A percentile compares a stretch with the other conserved stretches of the same genome.
Conservation (phyloP, 1,140 invertebrate genomes). For the Conus betulinus region DNA sequence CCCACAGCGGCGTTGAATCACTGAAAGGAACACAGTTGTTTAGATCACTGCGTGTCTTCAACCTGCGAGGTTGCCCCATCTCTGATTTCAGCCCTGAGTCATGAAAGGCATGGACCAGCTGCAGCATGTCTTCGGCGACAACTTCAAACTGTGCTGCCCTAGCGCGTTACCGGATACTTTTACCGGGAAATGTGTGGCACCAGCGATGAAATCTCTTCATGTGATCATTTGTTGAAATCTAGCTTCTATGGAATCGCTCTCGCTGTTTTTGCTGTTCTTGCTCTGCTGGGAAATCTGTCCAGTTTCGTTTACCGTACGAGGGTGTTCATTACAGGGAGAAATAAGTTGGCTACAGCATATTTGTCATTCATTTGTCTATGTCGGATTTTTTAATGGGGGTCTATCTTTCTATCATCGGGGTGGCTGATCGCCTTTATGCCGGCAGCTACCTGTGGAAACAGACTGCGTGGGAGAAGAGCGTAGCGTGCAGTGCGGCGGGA, state of each 20-base stretch:
- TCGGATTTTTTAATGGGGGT: constrained; percentile 66
- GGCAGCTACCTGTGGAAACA: constrained; percentile 55
- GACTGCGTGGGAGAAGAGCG: constrained; percentile 44
- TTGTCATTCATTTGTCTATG: constrained; percentile 54
- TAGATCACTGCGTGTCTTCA: background rate
- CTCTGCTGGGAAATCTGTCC: constrained; percentile 49
- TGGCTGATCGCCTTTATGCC: constrained; percentile 51
- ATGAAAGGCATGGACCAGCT: background rate
- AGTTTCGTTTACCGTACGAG: constrained; percentile 39
- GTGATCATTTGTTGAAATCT: background rate
- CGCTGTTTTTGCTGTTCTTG: constrained; percentile 43
- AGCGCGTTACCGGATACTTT: background rate
- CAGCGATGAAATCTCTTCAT: constrained; percentile 17
- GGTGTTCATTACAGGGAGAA: background rate
- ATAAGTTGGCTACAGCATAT: constrained; percentile 20
- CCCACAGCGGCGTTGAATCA: background rate
- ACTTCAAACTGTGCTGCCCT: background rate
- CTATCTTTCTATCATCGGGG: constrained; percentile 59
- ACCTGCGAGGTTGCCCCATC: background rate
- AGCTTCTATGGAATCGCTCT: constrained; percentile 29
- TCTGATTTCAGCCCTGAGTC: background rate
- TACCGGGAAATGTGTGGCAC: background rate
- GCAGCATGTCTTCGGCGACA: background rate
- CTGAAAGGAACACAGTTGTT: background rate
- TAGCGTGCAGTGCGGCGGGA: constrained; percentile 58